Conservation (phyloP, 2,888 invertebrate genomes). For the Anoncus sp. region DNA sequence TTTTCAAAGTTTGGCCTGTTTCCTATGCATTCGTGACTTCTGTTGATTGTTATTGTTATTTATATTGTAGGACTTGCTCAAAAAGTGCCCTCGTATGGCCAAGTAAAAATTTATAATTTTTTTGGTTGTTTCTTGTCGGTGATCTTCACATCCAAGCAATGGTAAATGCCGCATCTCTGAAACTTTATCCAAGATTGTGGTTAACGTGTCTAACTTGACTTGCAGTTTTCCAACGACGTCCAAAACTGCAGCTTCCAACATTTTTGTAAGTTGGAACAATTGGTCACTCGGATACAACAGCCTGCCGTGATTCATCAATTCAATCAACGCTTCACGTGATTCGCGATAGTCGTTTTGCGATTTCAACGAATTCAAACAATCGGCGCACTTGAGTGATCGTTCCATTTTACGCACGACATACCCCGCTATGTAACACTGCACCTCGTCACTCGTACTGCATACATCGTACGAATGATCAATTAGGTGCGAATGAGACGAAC, state of each 20-base stretch:
- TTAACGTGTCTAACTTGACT: conserved; percentile 19
- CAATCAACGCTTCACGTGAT: no score
- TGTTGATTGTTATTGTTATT: no score
- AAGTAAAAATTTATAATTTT: conserved; percentile 30
- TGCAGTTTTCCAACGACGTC: conserved; percentile 25
- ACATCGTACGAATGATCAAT: conserved; percentile 40
- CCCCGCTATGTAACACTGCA: conserved; percentile 48
- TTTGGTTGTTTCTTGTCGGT: conserved; percentile 5
- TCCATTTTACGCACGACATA: conserved; percentile 45
- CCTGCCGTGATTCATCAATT: conserved; percentile 10
- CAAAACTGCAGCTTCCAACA: conserved; percentile 32
- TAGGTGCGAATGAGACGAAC: not conserved
- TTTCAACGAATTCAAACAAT: no score
- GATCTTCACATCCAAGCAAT: conserved; percentile 11
- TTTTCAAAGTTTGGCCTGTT: no score
- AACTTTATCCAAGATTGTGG: conserved; percentile 25
- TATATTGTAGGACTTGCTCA: conserved; percentile 20
- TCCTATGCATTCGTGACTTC: no score
- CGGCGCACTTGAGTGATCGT: not conserved
- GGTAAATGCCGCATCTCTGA: not conserved
- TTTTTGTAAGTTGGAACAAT: conserved; percentile 22
- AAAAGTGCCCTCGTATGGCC: conserved; percentile 31
- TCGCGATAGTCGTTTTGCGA: no score
- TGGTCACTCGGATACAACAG: conserved; percentile 42
- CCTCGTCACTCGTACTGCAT: conserved; percentile 32